Conservation (phyloP, 2,888 invertebrate genomes). For the Rhingia rostrata region DNA sequence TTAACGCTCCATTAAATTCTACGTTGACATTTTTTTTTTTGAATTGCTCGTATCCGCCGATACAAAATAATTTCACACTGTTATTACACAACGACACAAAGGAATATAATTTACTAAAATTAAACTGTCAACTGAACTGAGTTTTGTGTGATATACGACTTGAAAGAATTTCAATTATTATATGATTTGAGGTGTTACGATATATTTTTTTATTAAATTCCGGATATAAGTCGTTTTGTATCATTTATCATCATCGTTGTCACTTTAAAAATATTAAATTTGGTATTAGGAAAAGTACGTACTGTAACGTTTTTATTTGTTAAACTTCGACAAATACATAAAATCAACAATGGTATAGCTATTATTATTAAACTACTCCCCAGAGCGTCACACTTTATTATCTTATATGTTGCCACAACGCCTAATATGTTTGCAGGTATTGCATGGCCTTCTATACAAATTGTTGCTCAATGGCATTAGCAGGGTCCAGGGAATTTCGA, state of each 20-base stretch:
- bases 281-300: too few relatives aligned
- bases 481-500: too few relatives aligned
- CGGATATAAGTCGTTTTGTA: neutral
- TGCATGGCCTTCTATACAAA: too few relatives aligned
- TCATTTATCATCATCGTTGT: conserved; percentile 13
- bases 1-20: conserved; percentile 50
- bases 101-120: conserved; percentile 42
- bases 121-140: conserved; percentile 45
- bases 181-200: conserved; percentile 5
- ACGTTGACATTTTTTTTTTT: conserved; percentile 46
- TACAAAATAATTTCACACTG: conserved; percentile 30
- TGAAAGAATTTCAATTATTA: neutral
- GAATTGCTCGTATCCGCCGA: neutral
- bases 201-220: conserved; percentile 13
- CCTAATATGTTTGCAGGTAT: too few relatives aligned
- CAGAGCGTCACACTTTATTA: too few relatives aligned
- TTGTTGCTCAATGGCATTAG: too few relatives aligned
- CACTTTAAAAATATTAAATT: neutral
- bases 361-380: too few relatives aligned
- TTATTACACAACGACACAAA: conserved; percentile 36
- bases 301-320: too few relatives aligned
- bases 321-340: too few relatives aligned
- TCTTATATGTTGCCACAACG: too few relatives aligned
- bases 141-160: conserved; percentile 18
- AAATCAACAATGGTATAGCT: too few relatives aligned